Percentiles rank a stretch among this genome's conserved stretches.
These are phyloP conservation scores for Mesoligia furuncula DNA, from an alignment of 2,888 invertebrate genomes.

Conservation along the genomic window DNA sequence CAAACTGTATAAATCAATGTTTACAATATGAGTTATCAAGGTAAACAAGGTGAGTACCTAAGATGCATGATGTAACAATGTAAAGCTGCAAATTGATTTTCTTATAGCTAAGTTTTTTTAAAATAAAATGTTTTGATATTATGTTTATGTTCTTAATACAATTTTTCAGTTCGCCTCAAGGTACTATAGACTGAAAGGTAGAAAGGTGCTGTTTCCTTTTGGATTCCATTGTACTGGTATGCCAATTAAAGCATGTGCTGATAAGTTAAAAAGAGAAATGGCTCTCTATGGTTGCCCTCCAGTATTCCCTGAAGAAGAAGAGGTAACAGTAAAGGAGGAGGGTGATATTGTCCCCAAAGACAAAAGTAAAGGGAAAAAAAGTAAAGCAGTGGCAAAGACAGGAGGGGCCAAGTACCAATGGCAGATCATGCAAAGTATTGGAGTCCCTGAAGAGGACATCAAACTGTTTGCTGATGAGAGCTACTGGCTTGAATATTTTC, in stretches of 20 bases:
- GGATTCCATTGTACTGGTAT: constrained; percentile 99
- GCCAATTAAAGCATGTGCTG: constrained; percentile 99
- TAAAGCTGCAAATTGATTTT: background rate
- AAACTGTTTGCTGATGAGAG: constrained; percentile 96
- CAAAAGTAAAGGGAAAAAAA: constrained; percentile 96
- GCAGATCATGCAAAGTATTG: constrained; percentile 99
- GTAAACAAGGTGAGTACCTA: background rate
- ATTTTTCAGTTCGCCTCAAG: constrained; percentile 95
- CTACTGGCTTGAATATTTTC: constrained; percentile 99
- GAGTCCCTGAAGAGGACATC: constrained; percentile 97
- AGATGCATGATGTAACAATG: constrained; percentile 41
- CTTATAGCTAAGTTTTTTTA: background rate
- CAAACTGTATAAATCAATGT: constrained; percentile 4
- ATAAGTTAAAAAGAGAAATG: constrained; percentile 98
- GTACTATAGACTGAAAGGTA: constrained; percentile 97
- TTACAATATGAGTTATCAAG: constrained; percentile 11
- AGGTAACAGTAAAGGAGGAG: constrained; percentile 86
- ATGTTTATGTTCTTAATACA: background rate
- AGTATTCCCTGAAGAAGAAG: constrained; percentile 93
- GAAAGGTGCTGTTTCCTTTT: constrained; percentile 98
- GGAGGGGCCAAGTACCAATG: constrained; percentile 98
- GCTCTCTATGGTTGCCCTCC: constrained; percentile 98
- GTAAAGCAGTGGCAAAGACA: constrained; percentile 98
- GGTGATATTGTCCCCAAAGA: constrained; percentile 92
- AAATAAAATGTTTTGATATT: background rate